Conservation (phyloP, 1,140 invertebrate genomes). For the Linepithema humile region DNA sequence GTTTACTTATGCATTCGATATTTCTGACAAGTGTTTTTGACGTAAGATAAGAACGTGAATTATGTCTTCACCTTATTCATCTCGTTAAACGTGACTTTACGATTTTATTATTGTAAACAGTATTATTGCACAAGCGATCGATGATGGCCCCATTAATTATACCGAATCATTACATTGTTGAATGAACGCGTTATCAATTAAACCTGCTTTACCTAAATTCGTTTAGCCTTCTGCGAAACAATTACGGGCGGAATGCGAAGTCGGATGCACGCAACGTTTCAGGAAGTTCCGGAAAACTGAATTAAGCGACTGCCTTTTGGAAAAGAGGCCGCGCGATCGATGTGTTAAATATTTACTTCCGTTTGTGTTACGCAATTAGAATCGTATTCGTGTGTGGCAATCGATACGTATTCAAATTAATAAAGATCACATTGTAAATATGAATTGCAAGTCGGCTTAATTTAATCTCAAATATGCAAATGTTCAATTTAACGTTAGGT, state of each 20-base stretch:
- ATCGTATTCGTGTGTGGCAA: background rate
- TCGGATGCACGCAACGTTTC: background rate
- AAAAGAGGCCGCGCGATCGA: background rate
- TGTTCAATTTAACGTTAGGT: background rate
- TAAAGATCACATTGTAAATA: background rate
- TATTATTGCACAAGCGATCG: background rate
- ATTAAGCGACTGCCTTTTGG: background rate
- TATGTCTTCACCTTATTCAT: background rate
- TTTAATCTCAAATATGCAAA: constrained; percentile 9
- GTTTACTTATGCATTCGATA: background rate
- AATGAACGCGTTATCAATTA: constrained; percentile 25
- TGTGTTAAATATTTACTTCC: constrained; percentile 8
- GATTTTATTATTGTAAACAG: background rate
- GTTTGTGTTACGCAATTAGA: background rate
- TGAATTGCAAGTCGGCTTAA: background rate
- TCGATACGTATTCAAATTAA: constrained; percentile 24
- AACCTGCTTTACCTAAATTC: background rate
- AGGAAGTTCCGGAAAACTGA: background rate
- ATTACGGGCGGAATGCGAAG: background rate
- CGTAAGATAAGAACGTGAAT: background rate
- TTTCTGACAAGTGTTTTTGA: constrained; percentile 23
- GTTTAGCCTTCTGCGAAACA: constrained; percentile 1
- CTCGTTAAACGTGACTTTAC: background rate
- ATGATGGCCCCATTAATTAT: background rate
- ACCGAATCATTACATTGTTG: background rate